Evolutionary conservation across 2,888 invertebrate genomes (phyloP).

Genomic region (Orthosia cruda): DNA sequence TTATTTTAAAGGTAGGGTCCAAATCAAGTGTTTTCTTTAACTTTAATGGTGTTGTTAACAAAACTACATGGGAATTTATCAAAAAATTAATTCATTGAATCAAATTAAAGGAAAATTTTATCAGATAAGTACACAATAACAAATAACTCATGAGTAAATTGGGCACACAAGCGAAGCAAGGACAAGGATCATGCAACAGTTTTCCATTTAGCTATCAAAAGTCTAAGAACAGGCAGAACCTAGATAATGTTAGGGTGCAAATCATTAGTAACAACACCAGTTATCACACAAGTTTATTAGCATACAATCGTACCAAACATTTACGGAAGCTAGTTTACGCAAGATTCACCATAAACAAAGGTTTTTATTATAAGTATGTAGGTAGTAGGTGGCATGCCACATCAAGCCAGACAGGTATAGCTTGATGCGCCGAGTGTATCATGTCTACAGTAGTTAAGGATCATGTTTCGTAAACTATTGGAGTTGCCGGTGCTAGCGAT

Average conservation of each 20-base stretch:
- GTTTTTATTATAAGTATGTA: background rate
- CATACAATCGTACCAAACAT: conserved; percentile 45
- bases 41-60: conserved; percentile 7
- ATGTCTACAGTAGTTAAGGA: background rate
- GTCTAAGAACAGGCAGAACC: background rate
- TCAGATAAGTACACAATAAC: conserved; percentile 15
- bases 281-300: background rate
- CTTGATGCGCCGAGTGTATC: background rate
- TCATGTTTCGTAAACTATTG: background rate
- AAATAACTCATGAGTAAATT: conserved; percentile 9
- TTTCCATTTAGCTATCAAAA: background rate
- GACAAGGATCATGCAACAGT: conserved; percentile 36
- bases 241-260: conserved; percentile 19
- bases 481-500: background rate
- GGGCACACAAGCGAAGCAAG: conserved; percentile 47
- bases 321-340: background rate
- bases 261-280: conserved; percentile 17
- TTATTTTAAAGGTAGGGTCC: background rate
- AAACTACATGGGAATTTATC: background rate
- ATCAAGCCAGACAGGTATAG: background rate
- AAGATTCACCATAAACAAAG: background rate
- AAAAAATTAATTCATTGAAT: background rate
- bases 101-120: conserved; percentile 9
- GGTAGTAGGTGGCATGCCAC: too few species aligned
- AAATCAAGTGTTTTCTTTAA: conserved; percentile 15